Percentiles rank a stretch among this genome's conserved stretches.
phyloP scores from a whole-genome alignment of 2,113 vertebrate genomes.

The Bothrops jararaca region DNA sequence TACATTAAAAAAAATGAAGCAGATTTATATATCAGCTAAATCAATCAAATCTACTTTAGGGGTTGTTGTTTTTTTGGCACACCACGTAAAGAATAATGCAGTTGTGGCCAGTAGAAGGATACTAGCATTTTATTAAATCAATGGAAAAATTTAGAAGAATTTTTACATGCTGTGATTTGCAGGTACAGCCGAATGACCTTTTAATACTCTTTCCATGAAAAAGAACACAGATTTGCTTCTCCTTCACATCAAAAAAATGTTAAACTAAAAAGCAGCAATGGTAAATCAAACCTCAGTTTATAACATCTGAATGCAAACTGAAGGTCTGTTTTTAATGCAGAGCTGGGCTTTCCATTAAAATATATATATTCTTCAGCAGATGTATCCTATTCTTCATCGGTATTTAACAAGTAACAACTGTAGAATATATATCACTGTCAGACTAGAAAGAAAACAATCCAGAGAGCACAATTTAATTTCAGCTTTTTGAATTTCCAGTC shows the following conservation, averaged over 20 bases:
- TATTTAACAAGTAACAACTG: slow-evolving; percentile 8
- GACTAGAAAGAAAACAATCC: slow-evolving; percentile 11
- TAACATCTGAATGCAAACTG: background rate
- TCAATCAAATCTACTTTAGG: background rate
- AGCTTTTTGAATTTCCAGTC: background rate
- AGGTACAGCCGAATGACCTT: background rate
- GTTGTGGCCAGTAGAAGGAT: background rate
- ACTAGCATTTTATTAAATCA: background rate
- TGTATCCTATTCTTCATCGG: background rate
- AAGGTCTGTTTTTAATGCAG: background rate
- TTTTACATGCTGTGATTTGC: background rate
- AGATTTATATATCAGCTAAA: background rate
- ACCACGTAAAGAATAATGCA: background rate
- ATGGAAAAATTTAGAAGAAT: background rate
- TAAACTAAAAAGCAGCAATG: background rate
- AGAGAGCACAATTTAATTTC: background rate
- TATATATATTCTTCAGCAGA: slow-evolving; percentile 1
- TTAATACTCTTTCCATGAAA: background rate
- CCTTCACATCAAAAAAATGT: background rate
- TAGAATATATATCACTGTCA: slow-evolving; percentile 15
- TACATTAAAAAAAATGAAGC: background rate
- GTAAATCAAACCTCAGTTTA: background rate
- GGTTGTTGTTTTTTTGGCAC: background rate
- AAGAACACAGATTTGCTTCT: background rate
- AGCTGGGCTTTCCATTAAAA: background rate